Conservation (phyloP, 1,140 invertebrate genomes). For the Drosophila orosa region DNA sequence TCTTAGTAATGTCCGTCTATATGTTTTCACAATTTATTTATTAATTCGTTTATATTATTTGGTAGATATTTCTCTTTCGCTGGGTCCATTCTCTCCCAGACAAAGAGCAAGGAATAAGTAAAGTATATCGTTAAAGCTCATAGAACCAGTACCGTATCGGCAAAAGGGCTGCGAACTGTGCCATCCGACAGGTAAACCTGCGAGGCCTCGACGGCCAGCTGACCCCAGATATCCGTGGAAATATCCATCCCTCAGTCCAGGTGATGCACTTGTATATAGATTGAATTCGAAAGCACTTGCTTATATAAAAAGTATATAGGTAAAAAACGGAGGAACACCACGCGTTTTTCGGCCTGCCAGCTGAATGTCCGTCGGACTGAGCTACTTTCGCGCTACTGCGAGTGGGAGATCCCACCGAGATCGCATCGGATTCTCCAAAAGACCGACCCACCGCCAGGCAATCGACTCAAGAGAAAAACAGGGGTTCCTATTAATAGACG, state of each 20-base stretch:
- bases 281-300: slow-evolving; percentile 27
- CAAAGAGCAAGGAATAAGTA: background rate
- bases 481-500: slow-evolving; percentile 67
- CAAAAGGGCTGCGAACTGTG: slow-evolving; percentile 91
- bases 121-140: background rate
- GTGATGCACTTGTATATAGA: slow-evolving; percentile 14
- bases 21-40: background rate
- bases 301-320: slow-evolving; percentile 70
- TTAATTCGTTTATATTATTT: slow-evolving; percentile 6
- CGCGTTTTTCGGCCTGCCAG: slow-evolving; percentile 49
- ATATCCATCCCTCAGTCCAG: slow-evolving; percentile 71
- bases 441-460: slow-evolving; percentile 37
- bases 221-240: slow-evolving; percentile 88
- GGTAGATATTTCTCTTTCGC: slow-evolving; percentile 7
- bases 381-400: slow-evolving; percentile 74
- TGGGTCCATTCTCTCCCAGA: slow-evolving; percentile 17
- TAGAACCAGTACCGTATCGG: slow-evolving; percentile 88
- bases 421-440: slow-evolving; percentile 70
- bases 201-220: slow-evolving; percentile 92
- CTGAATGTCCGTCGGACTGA: slow-evolving; percentile 58
- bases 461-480: slow-evolving; percentile 63
- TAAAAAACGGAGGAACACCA: slow-evolving; percentile 30
- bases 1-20: background rate
- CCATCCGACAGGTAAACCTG: slow-evolving; percentile 93
- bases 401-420: slow-evolving; percentile 22